These are phyloP conservation scores for Capitella teleta DNA, from an alignment of 1,140 invertebrate species.

Conservation along the genomic window DNA sequence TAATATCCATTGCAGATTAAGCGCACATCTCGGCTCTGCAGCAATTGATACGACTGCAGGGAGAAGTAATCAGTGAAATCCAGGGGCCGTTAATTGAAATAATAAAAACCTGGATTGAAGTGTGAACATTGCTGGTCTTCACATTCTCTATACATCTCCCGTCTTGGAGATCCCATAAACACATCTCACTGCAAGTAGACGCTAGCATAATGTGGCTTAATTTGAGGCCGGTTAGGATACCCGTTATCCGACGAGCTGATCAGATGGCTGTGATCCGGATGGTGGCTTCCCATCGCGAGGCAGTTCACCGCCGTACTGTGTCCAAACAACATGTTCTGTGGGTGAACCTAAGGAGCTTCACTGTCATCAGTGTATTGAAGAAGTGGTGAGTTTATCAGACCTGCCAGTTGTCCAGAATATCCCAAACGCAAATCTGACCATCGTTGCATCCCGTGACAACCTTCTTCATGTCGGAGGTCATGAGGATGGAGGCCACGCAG, in stretches of 20 bases:
- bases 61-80: too few species aligned
- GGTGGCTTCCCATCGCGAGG: constrained; percentile 58
- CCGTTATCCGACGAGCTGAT: constrained; percentile 91
- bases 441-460: constrained; percentile 94
- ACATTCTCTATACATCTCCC: constrained; percentile 87
- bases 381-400: too few species aligned
- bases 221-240: constrained; percentile 37
- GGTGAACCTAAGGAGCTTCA: too few species aligned
- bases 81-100: neutral
- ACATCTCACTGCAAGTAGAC: constrained; percentile 70
- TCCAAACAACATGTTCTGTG: constrained; percentile 84
- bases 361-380: too few species aligned
- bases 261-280: constrained; percentile 70
- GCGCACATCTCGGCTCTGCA: constrained; percentile 63
- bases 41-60: constrained; percentile 70
- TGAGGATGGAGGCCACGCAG: constrained; percentile 84
- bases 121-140: constrained; percentile 81
- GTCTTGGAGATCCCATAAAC: constrained; percentile 93
- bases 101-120: constrained; percentile 65
- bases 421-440: constrained; percentile 96
- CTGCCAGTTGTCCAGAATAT: constrained; percentile 50
- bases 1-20: constrained; percentile 95
- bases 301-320: constrained; percentile 88
- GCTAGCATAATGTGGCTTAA: neutral
- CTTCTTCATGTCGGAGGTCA: constrained; percentile 82